Base-by-base conservation (phyloP, 2,888 invertebrate species). In the Agrotis segetum region DNA sequence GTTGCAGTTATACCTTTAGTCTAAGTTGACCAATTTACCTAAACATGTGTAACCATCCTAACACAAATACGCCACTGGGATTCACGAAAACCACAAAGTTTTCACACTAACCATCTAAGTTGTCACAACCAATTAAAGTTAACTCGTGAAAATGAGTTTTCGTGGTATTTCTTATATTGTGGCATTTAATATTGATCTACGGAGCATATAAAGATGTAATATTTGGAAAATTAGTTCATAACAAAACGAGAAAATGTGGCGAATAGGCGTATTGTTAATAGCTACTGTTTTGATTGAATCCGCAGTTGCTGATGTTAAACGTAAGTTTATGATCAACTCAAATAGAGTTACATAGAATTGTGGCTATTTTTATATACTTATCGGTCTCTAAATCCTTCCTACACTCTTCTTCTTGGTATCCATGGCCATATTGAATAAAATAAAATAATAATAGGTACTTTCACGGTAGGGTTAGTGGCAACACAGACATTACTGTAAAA, bases 141-240 rank as follows among this genome's bases (percentile, higher is more conserved):
- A 29, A 67, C 49, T 59, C 76, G 87, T 83, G 83, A 87, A 82
- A 75, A 79, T 59, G 70, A 70, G 62, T 78, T 81, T 86, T 82
- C 73, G 65, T 49, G 61, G 78, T 82, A 77, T 72, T 77, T 46
- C 88, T 89, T 56, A 34, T 56, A 56, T 34, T 81, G 68, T 52
- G 82, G 87, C 85, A 87, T 88, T 72, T 87, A 66, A 74, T 83
- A 84, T 89, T 88, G 83, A 88, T 88, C 84, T 85, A 74, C 73
- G 77, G 68, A 44, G 53, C 70, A 82, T 93, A 93, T 95, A 95
- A 90, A 92, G 92, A 88, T 91, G 91, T 90, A 86, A 83, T 81
- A 82, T 77, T 40, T 68, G 58, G 67, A 74, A 65, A 73, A 75
- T 67, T 73, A 67, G 67, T 65, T 88, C 88, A 91, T 85, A 89